phyloP scores from a whole-genome alignment of 2,797 vertebrate species.

The Nothura maculosa region DNA sequence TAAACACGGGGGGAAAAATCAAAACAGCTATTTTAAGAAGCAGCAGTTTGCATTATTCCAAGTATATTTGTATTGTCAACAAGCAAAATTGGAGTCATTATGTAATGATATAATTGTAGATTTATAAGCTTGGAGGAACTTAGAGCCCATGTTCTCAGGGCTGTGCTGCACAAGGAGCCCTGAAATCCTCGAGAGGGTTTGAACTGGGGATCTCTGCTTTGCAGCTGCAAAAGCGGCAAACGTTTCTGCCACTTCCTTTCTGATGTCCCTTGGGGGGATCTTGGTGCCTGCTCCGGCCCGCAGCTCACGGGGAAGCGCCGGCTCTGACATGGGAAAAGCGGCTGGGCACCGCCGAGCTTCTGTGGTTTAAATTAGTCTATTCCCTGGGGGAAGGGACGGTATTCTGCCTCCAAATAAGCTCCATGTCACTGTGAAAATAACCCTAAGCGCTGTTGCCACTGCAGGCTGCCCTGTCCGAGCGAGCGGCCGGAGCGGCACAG shows the following conservation, averaged over 20 bases:
- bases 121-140: neutral
- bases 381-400: neutral
- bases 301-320: too few species aligned
- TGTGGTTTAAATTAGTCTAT: too few species aligned
- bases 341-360: neutral
- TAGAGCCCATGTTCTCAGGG: neutral
- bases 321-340: neutral
- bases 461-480: neutral
- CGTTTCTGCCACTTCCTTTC: fast-evolving
- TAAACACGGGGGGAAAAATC: fast-evolving
- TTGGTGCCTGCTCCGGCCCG: too few species aligned
- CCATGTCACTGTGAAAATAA: too few species aligned
- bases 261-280: neutral
- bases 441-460: neutral
- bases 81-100: neutral
- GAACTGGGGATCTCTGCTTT: neutral
- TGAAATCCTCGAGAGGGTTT: neutral
- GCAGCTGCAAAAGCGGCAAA: fast-evolving
- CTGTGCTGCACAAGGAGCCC: fast-evolving
- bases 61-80: fast-evolving
- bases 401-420: neutral
- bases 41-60: fast-evolving
- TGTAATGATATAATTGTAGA: fast-evolving
- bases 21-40: neutral
- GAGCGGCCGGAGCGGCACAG: too few species aligned